phyloP scores from a whole-genome alignment of 2,797 vertebrate species.

The Gouania willdenowi region DNA sequence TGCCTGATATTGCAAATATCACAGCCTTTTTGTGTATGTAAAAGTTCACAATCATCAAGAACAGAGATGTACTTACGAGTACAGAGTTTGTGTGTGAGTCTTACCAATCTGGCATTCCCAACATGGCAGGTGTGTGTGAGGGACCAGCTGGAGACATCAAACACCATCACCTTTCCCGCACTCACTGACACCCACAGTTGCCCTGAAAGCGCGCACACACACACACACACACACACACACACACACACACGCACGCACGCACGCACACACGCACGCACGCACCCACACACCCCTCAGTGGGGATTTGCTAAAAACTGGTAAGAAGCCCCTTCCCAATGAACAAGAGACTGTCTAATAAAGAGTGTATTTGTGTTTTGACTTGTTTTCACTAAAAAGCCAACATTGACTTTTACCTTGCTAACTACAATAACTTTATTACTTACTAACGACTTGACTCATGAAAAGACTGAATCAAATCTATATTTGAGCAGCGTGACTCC shows the following conservation, averaged over 20 bases:
- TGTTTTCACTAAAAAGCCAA: slow-evolving; percentile 4
- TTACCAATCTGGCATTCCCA: slow-evolving; percentile 78
- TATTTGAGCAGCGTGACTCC: slow-evolving; percentile 24
- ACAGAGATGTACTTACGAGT: too few relatives aligned
- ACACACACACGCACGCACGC: slow-evolving; percentile 9
- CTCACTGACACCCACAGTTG: slow-evolving; percentile 83
- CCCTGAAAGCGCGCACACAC: slow-evolving; percentile 68
- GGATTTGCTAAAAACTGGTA: too few relatives aligned
- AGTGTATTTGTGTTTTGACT: slow-evolving; percentile 8
- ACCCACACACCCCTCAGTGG: too few relatives aligned
- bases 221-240: slow-evolving; percentile 5
- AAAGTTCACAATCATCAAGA: too few relatives aligned
- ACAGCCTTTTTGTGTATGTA: not conserved
- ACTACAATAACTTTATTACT: not conserved
- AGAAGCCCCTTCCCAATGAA: too few relatives aligned
- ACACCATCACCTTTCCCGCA: slow-evolving; percentile 88
- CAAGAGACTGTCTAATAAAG: too few relatives aligned
- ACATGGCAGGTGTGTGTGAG: slow-evolving; percentile 86
- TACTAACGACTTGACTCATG: not conserved
- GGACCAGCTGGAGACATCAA: slow-evolving; percentile 92
- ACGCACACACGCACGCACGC: slow-evolving; percentile 10
- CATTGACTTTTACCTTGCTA: slow-evolving; percentile 3
- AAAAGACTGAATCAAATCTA: not conserved
- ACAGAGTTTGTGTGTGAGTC: too few relatives aligned
- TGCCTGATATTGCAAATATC: too few relatives aligned